Conservation (phyloP, 1,140 invertebrate genomes). For the Philotrypesis tridentata region DNA sequence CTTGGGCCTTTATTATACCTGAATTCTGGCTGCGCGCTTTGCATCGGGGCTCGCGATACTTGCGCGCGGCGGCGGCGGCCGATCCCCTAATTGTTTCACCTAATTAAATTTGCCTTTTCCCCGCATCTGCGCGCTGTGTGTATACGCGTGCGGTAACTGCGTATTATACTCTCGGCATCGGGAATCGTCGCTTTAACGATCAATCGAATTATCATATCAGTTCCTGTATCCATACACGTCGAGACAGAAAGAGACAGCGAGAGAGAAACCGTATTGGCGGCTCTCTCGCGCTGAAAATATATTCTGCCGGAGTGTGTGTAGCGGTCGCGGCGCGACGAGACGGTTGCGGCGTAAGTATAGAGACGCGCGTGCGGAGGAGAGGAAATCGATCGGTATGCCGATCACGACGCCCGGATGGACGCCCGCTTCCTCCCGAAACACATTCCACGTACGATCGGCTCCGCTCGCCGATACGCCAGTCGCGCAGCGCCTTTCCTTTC, state of each 20-base stretch:
- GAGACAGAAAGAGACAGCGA: too few relatives aligned
- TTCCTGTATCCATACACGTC: neutral
- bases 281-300: neutral
- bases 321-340: neutral
- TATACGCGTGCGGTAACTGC: too few relatives aligned
- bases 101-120: conserved; percentile 10
- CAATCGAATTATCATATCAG: too few relatives aligned
- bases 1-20: conserved; percentile 65
- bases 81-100: neutral
- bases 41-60: neutral
- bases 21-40: conserved; percentile 42
- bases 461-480: conserved; percentile 60
- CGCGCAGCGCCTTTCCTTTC: conserved; percentile 60
- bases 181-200: neutral
- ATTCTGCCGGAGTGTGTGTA: neutral
- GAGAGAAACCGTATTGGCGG: conserved; percentile 11
- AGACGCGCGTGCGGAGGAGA: conserved; percentile 53
- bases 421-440: conserved; percentile 67
- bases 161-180: too few relatives aligned
- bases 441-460: conserved; percentile 61
- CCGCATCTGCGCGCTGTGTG: too few relatives aligned
- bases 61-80: neutral
- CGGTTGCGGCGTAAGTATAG: too few relatives aligned
- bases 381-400: conserved; percentile 71
- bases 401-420: conserved; percentile 65